Evolutionary conservation across 2,888 invertebrate genomes (phyloP), one percentile per base, ranked within the genome.

Genomic region (Drosophila longiperda): DNA sequence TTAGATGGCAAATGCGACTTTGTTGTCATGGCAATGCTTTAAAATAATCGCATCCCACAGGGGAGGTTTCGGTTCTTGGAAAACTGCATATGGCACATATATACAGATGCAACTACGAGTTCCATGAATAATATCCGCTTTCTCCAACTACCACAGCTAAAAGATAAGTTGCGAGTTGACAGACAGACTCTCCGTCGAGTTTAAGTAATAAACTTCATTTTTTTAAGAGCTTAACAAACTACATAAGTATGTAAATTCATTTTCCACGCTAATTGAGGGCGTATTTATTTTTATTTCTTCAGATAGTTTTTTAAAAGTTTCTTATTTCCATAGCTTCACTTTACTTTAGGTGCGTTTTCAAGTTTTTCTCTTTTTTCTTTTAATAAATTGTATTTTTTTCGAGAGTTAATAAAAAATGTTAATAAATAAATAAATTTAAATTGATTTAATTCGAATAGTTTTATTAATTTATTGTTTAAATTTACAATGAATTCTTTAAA

Each of bases 21-120:
- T 82, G 80, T 75, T 75, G 73, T 61, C 72, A 73, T 78, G 62
- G 60, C 64, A 72, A 78, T 72, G 73, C 72, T 60, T 75, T 53
- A 34, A 49, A 54, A 61, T 40, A 42, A 11, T 48, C 54, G 59
- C 55, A 55, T 52, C 52, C 59, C 67, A 50, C 69, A 87, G 78
- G 89, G 84, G 87, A 83, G 84, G 87, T 73, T 87, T 81, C 71
- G 67, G 59, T 88, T 89, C 89, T 74, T 73, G 75, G 84, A 72
- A 85, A 75, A 71, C 63, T 78, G 83, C 70, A 83, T 77, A 78
- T 80, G 72, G 49, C 66, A 71, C 64, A 71, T 55, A 55, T 57
- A 57, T 20, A 55, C 54, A 72, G 65, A 72, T 64, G 54, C 42
- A 42, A 17, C n/a, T 23, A 26, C 9, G 32, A 34, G 40, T 50